Conservation (phyloP, 1,140 invertebrate genomes). For the Cydia splendana region DNA sequence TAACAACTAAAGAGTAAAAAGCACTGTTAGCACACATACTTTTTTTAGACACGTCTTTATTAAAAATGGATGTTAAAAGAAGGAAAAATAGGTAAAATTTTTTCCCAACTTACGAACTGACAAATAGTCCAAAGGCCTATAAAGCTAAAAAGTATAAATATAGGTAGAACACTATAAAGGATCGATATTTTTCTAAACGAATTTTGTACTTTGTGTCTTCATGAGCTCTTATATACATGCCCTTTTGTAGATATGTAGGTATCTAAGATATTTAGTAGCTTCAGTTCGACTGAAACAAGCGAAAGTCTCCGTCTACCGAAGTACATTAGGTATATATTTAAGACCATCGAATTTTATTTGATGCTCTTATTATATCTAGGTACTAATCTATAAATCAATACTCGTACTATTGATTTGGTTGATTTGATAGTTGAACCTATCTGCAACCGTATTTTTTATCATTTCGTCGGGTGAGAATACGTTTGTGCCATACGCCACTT, state of each 20-base stretch:
- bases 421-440: background rate
- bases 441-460: background rate
- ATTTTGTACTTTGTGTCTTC: background rate
- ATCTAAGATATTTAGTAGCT: slow-evolving; percentile 23
- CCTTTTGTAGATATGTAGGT: background rate
- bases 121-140: background rate
- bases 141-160: background rate
- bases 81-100: background rate
- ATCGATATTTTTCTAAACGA: slow-evolving; percentile 11
- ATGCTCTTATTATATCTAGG: background rate
- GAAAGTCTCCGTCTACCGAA: slow-evolving; percentile 8
- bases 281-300: slow-evolving; percentile 6
- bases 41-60: too few relatives aligned
- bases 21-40: too few relatives aligned
- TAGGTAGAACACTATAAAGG: background rate
- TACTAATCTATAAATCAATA: background rate
- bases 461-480: too few relatives aligned
- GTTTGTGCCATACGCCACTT: too few relatives aligned
- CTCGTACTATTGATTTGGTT: background rate
- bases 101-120: background rate
- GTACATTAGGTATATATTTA: slow-evolving; percentile 22
- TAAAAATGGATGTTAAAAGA: background rate
- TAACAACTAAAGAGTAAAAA: too few relatives aligned
- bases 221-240: background rate
- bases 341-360: background rate